Percentiles rank a stretch among this genome's conserved stretches.
These are phyloP conservation scores for Bovichtus variegatus DNA, from an alignment of 2,797 vertebrate genomes.

Conservation along the genomic window DNA sequence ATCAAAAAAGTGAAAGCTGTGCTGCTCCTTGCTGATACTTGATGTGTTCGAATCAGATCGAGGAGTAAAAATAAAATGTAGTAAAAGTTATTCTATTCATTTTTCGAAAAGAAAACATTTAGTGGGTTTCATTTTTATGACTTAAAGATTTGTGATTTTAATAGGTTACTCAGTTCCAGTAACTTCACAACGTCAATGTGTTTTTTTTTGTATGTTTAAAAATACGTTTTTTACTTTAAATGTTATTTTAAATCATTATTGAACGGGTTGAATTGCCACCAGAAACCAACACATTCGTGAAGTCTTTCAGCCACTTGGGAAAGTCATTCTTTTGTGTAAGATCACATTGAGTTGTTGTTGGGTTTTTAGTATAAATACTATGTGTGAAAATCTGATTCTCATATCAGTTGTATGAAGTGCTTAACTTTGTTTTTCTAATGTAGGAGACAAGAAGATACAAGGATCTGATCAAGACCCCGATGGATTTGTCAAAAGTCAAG, in stretches of 20 bases:
- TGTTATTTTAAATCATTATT: neutral
- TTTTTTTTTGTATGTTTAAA: neutral
- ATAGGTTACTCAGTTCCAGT: no score
- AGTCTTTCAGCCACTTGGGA: neutral
- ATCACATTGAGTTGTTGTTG: no score
- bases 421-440: conserved; percentile 6
- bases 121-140: neutral
- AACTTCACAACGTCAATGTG: neutral
- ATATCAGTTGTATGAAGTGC: neutral
- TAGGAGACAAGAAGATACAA: conserved; percentile 90
- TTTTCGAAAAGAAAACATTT: neutral
- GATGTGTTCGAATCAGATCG: neutral
- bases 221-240: neutral
- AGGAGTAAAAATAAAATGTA: neutral
- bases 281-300: neutral
- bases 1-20: neutral
- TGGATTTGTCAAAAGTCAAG: conserved; percentile 94
- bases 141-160: no score
- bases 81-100: neutral
- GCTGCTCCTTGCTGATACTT: neutral
- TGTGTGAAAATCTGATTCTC: neutral
- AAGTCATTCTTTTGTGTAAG: neutral
- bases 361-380: neutral
- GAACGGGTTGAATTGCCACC: neutral
- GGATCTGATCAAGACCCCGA: conserved; percentile 95